phyloP scores from a whole-genome alignment of 2,888 invertebrate species.

The Eueremaeus valkanovi region DNA sequence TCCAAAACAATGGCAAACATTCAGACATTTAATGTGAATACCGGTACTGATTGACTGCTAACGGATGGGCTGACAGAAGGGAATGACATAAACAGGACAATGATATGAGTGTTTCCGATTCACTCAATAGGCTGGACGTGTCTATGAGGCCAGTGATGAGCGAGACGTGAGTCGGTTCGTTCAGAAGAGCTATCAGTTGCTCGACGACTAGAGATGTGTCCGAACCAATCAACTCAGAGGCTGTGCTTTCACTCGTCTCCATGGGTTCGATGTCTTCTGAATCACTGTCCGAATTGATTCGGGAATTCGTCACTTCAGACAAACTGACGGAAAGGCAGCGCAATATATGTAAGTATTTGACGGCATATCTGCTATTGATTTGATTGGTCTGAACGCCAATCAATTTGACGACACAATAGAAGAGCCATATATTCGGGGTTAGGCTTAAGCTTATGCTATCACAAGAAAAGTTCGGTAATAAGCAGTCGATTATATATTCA shows the following conservation, averaged over 20 bases:
- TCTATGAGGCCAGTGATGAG: conserved; percentile 57
- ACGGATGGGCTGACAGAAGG: conserved; percentile 71
- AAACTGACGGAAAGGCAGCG: not conserved
- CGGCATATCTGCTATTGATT: not conserved
- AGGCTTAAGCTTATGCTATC: conserved; percentile 11
- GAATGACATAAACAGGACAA: conserved; percentile 77
- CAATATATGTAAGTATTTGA: conserved; percentile 35
- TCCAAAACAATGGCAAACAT: not conserved
- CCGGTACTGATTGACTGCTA: conserved; percentile 72
- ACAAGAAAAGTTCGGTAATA: not conserved
- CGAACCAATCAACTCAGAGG: conserved; percentile 5
- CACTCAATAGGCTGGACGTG: conserved; percentile 50
- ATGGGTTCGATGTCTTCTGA: conserved; percentile 36
- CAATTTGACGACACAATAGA: conserved; percentile 34
- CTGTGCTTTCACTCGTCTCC: conserved; percentile 10
- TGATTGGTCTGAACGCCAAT: conserved; percentile 20
- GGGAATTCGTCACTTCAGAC: not conserved
- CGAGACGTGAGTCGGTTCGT: conserved; percentile 62
- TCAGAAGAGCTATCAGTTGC: conserved; percentile 63
- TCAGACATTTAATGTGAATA: conserved; percentile 23
- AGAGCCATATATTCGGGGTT: conserved; percentile 26
- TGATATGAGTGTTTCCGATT: conserved; percentile 59
- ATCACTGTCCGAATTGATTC: conserved; percentile 30
- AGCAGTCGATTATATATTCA: conserved; percentile 11
- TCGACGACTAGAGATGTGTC: conserved; percentile 52